Evolutionary conservation across 2,888 invertebrate genomes (phyloP), one percentile per base, ranked within the genome.

Genomic region (Himalopsyche kuldschensis): DNA sequence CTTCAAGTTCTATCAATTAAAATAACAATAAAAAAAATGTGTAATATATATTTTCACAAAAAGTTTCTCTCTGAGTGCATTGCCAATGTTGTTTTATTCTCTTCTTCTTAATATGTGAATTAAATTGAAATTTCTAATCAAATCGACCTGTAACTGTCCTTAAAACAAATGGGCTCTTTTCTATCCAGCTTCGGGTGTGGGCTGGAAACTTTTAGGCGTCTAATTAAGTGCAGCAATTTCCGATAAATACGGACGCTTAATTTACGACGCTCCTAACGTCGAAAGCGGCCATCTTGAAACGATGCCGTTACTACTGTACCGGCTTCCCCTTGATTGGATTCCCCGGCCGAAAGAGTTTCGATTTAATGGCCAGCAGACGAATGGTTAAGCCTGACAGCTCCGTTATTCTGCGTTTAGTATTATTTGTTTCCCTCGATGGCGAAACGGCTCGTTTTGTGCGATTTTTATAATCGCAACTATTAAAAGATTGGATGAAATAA

Each of bases 201-300:
- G 55, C 2, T 55, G 55, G 10, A 55, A 55, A 55, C 55, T 55
- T 55, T 55, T 55, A 55, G 55, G n/a, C 48, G 48, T 31, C 55
- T 79, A 79, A 79, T 79, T 79, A 79, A 79, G 79, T 79, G 79
- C 32, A 30, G 79, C 55, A 79, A 79, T 79, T 79, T 79, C 79
- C 79, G 79, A 79, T 79, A 55, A 55, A 48, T 79, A 55, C 79
- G 48, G 79, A 55, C 48, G 55, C 79, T 79, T 79, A 79, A 79
- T 79, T 79, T 63, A 55, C 31, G 48, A 55, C 79, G 31, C 79
- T 48, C 79, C 31, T 48, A 48, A 35, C 76, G 76, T 55, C 55
- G n/a, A 55, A 55, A 55, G 55, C 55, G 55, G 55, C 55, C 55
- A 55, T 55, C 55, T 55, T 55, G 55, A 55, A 55, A 4, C 55